phyloP scores from a whole-genome alignment of 2,888 invertebrate species.

The Lasioglossum figueresi region DNA sequence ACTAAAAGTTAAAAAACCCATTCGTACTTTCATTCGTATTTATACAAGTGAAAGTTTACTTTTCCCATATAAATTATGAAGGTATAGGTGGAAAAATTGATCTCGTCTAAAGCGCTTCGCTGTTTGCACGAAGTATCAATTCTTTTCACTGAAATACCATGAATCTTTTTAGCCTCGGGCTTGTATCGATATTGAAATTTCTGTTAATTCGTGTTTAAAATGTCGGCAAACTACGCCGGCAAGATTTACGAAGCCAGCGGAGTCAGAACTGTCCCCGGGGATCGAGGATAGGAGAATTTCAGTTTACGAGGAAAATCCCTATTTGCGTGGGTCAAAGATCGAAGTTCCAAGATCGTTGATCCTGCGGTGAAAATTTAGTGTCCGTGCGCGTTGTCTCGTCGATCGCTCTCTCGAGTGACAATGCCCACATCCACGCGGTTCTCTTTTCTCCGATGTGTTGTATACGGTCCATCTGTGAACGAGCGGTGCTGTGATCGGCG shows the following conservation, averaged over 20 bases:
- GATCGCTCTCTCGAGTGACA: constrained; percentile 63
- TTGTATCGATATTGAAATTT: constrained; percentile 36
- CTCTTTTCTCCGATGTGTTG: constrained; percentile 3
- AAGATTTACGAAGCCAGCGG: constrained; percentile 46
- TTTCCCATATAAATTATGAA: background rate
- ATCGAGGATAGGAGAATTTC: constrained; percentile 48
- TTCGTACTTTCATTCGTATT: background rate
- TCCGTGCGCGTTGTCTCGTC: constrained; percentile 59
- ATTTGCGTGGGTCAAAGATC: constrained; percentile 57
- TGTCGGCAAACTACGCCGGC: constrained; percentile 11
- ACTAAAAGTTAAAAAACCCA: background rate
- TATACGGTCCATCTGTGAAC: background rate
- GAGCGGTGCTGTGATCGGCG: background rate
- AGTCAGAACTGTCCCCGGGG: constrained; percentile 32
- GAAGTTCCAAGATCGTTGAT: constrained; percentile 63
- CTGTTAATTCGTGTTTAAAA: constrained; percentile 6
- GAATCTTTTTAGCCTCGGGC: constrained; percentile 5
- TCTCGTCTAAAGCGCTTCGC: background rate
- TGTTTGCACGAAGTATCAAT: background rate
- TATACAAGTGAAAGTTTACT: background rate
- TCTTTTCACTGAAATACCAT: constrained; percentile 25
- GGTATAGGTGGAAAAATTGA: background rate
- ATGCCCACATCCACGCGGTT: background rate
- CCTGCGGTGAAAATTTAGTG: constrained; percentile 74
- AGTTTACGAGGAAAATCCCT: constrained; percentile 37